These are phyloP conservation scores for Drosophila virilis DNA, from an alignment of 1,140 invertebrate species.

Conservation along the genomic window DNA sequence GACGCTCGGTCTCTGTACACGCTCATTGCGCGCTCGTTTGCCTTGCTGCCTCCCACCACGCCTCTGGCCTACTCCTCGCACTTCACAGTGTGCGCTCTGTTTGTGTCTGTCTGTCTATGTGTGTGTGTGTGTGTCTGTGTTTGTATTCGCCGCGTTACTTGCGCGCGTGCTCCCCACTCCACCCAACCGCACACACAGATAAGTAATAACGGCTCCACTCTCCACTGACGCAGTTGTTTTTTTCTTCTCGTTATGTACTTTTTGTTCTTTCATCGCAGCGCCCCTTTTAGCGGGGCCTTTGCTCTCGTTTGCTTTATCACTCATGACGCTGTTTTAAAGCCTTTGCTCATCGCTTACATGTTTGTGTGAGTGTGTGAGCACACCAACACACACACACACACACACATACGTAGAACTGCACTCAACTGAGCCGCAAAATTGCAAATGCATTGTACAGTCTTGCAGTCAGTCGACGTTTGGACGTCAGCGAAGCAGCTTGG, in stretches of 20 bases:
- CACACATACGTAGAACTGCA: slow-evolving; percentile 20
- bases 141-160: slow-evolving; percentile 58
- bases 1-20: slow-evolving; percentile 66
- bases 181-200: slow-evolving; percentile 31
- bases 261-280: slow-evolving; percentile 32
- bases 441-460: slow-evolving; percentile 42
- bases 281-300: slow-evolving; percentile 55
- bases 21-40: slow-evolving; percentile 70
- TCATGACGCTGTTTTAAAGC: slow-evolving; percentile 45
- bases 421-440: slow-evolving; percentile 14
- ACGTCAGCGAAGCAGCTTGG: neutral
- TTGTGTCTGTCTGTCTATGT: slow-evolving; percentile 26
- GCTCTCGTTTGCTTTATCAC: slow-evolving; percentile 77
- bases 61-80: slow-evolving; percentile 17
- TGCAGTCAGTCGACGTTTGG: slow-evolving; percentile 21
- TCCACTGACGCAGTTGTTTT: slow-evolving; percentile 46
- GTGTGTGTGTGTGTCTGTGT: slow-evolving; percentile 25
- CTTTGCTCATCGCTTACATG: slow-evolving; percentile 46
- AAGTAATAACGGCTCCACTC: slow-evolving; percentile 73
- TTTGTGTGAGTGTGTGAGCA: slow-evolving; percentile 26
- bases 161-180: slow-evolving; percentile 54
- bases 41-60: slow-evolving; percentile 17
- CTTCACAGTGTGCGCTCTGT: slow-evolving; percentile 22
- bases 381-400: neutral
- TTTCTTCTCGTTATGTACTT: slow-evolving; percentile 33